Evolutionary conservation across 2,888 invertebrate genomes (phyloP).

Genomic region (Orthosia gothica): DNA sequence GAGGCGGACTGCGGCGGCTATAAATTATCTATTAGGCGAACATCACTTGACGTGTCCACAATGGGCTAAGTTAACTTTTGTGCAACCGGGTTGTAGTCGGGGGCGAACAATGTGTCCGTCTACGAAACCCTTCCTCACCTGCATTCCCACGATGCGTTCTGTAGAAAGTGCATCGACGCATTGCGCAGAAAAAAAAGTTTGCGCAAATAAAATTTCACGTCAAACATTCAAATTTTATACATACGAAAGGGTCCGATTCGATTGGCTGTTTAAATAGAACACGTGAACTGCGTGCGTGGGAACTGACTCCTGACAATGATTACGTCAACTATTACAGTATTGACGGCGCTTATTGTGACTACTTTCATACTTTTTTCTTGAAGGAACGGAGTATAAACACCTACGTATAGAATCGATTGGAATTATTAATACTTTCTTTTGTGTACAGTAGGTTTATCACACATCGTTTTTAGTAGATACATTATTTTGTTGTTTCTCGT

Average conservation of each 20-base stretch:
- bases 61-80: constrained; percentile 88
- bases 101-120: constrained; percentile 78
- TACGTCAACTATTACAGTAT: constrained; percentile 65
- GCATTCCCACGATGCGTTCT: constrained; percentile 88
- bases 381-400: constrained; percentile 29
- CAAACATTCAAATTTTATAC: constrained; percentile 86
- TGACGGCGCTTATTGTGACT: constrained; percentile 40
- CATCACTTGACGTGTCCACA: constrained; percentile 89
- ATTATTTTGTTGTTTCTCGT: constrained; percentile 7
- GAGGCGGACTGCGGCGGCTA: constrained; percentile 82
- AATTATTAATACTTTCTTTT: constrained; percentile 19
- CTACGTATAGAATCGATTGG: constrained; percentile 36
- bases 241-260: constrained; percentile 82
- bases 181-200: constrained; percentile 82
- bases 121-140: constrained; percentile 90
- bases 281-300: constrained; percentile 80
- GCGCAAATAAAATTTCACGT: constrained; percentile 88
- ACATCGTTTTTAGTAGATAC: background rate
- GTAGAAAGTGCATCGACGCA: constrained; percentile 87
- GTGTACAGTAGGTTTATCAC: background rate
- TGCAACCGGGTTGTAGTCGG: constrained; percentile 84
- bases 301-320: constrained; percentile 73
- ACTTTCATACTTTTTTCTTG: constrained; percentile 38
- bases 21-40: constrained; percentile 91
- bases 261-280: constrained; percentile 79